Conservation (phyloP, 2,113 vertebrate species). For the Ploceus nigricollis region DNA sequence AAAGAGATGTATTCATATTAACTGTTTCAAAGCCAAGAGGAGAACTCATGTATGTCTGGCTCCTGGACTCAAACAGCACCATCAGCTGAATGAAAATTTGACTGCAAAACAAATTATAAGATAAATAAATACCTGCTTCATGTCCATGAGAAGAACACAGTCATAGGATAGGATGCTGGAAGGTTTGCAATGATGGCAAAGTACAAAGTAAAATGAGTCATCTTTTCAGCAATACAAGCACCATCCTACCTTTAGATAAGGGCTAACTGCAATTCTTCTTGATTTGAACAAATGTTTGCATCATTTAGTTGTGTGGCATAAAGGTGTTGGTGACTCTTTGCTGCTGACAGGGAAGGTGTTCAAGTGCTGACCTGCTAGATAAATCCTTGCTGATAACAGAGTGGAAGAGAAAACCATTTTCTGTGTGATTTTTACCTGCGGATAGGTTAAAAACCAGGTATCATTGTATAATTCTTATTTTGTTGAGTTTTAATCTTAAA, state of each 20-base stretch:
- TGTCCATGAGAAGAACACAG: background rate
- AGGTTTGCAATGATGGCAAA: background rate
- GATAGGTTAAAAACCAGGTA: too few species aligned
- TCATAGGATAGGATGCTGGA: background rate
- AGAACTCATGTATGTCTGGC: background rate
- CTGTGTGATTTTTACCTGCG: too few species aligned
- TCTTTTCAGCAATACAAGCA: background rate
- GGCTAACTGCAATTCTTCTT: background rate
- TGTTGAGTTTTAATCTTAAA: background rate
- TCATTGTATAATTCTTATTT: background rate
- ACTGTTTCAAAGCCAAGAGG: background rate
- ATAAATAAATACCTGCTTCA: background rate
- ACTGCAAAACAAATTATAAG: background rate
- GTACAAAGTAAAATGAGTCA: background rate
- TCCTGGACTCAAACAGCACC: background rate
- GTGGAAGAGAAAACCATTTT: background rate
- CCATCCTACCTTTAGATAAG: background rate
- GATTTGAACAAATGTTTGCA: background rate
- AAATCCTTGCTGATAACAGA: background rate
- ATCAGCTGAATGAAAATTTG: background rate
- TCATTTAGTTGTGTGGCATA: background rate
- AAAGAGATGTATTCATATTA: background rate
- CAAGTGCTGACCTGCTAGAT: background rate
- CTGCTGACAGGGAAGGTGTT: background rate
- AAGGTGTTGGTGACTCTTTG: background rate